These are phyloP conservation scores for Galago senegalensis DNA, from an alignment of 2,797 vertebrate genomes.

Conservation along the genomic window DNA sequence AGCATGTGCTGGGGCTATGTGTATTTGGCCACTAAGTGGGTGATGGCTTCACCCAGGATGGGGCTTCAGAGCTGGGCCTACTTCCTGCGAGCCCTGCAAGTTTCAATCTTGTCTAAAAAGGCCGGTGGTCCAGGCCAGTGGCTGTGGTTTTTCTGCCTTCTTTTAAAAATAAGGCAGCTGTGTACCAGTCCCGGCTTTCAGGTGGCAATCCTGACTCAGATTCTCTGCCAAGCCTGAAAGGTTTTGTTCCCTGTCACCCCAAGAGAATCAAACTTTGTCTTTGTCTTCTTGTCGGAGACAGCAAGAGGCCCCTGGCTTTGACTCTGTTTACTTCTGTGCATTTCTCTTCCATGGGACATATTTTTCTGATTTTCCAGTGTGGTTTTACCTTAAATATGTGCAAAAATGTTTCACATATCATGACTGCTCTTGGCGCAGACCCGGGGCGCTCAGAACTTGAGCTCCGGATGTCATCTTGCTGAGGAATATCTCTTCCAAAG, in stretches of 20 bases:
- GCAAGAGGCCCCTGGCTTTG: not conserved
- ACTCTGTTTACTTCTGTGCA: not conserved
- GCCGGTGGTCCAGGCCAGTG: not conserved
- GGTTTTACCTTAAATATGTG: slow-evolving; percentile 12
- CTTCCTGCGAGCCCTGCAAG: not conserved
- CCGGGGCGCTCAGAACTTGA: not conserved
- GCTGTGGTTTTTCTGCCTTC: not conserved
- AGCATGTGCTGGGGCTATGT: too few relatives aligned
- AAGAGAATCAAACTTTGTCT: not conserved
- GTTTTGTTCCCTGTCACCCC: not conserved
- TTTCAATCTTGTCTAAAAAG: not conserved
- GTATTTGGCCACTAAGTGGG: not conserved
- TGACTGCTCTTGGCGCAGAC: not conserved
- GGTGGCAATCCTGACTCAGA: not conserved
- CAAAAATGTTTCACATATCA: not conserved
- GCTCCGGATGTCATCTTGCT: not conserved
- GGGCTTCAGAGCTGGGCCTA: not conserved
- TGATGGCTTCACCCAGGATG: not conserved
- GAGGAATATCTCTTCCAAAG: not conserved
- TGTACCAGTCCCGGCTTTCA: not conserved
- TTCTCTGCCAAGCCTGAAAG: not conserved
- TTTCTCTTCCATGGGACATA: slow-evolving; percentile 53
- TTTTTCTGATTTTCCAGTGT: slow-evolving; percentile 17
- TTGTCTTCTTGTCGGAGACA: slow-evolving; percentile 11
- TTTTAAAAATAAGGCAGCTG: not conserved